Evolutionary conservation across 2,113 vertebrate species (phyloP), one percentile per base, ranked within the genome.

Genomic region (Leptodactylus fuscus): DNA sequence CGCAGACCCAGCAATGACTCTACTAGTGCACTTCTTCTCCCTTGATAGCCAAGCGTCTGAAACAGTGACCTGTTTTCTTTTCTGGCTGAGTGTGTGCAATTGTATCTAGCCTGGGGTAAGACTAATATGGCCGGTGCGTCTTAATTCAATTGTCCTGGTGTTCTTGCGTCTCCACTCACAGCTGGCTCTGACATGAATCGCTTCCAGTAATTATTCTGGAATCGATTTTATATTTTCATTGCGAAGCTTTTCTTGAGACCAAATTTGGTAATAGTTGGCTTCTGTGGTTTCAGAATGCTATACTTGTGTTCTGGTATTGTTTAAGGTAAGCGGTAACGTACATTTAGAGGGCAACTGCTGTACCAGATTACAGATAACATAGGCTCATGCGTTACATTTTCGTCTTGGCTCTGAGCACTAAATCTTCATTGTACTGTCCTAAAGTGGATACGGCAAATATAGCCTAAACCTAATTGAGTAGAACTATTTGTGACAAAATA

Each of bases 191-290:
- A 81, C n/a, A 81, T 81, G 58, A 67, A 81, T 69, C 24, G 65
- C 44, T 24, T 32, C 41, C 34, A 74, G 51, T 85, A 32, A 65
- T 85, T 85, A 67, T 85, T 85, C 58, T 65, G 75, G 24, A 48
- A 55, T 85, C 8, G 38, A 77, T 78, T 67, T 36, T 24, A 51
- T 67, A 46, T 85, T 78, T 65, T 83, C 34, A 12, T 55, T 58
- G n/a, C 48, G 18, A 4, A 5, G 48, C 81, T 82, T 70, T 82
- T 58, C 62, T 70, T 20, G 9, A 82, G 82, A 83, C 82, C 82
- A 62, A 74, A 83, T 83, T 73, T 83, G 81, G 81, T 83, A 73
- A 55, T 55, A 51, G 34, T 24, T 18, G 51, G 69, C 69, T 73
- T 69, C 38, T 58, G 48, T 41, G 67, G 24, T 55, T 53, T 71